A percentile compares a stretch with the other conserved stretches of the same genome.
These are phyloP conservation scores for Microcebus tavaratra DNA, from an alignment of 2,113 vertebrate genomes.

Conservation along the genomic window DNA sequence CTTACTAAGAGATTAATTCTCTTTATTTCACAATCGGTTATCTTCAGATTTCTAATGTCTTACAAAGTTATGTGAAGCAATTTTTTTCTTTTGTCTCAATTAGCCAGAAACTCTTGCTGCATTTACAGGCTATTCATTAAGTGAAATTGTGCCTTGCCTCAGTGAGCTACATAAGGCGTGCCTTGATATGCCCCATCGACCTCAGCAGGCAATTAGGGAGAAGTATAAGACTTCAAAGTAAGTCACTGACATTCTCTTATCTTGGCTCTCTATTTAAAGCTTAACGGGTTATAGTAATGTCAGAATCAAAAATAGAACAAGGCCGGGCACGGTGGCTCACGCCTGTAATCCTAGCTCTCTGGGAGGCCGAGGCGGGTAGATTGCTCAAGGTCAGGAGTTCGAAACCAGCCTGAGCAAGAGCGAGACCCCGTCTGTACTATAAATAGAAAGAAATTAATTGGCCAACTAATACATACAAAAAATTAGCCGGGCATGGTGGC, in stretches of 20 bases:
- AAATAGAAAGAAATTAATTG: no score
- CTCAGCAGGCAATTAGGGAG: constrained; percentile 91
- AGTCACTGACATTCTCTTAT: constrained; percentile 70
- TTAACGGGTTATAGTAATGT: not conserved
- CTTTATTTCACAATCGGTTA: not conserved
- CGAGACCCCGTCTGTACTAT: no score
- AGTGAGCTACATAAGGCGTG: constrained; percentile 89
- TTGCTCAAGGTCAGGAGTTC: no score
- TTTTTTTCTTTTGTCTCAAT: constrained; percentile 51
- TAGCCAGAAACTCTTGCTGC: constrained; percentile 90
- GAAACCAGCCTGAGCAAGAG: no score
- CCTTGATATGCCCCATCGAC: constrained; percentile 82
- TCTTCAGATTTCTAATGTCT: not conserved
- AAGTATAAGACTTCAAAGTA: constrained; percentile 93
- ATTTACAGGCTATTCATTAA: constrained; percentile 92
- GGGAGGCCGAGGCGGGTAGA: no score
- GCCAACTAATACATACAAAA: no score
- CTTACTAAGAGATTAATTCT: not conserved
- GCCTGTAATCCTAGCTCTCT: no score
- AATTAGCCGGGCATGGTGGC: no score
- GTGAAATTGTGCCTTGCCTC: constrained; percentile 90
- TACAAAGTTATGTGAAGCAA: not conserved
- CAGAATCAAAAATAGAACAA: not conserved
- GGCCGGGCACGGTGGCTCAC: no score
- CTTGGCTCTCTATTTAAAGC: not conserved